Evolutionary conservation across 2,888 invertebrate species (phyloP).

Genomic region (Spialia ferax): DNA sequence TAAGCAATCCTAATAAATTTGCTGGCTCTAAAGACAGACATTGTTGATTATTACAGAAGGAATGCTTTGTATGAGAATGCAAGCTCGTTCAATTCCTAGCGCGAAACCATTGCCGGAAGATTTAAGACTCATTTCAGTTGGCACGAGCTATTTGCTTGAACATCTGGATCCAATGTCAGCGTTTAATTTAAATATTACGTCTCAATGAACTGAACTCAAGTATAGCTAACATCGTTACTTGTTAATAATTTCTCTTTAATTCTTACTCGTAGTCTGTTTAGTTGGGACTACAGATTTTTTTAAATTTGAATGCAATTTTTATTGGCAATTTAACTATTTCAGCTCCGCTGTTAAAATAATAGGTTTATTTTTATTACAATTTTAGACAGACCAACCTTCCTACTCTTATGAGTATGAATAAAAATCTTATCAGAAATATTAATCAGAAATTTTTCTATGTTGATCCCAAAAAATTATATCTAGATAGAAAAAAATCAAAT

Average conservation of each 20-base stretch:
- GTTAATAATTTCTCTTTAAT: background rate
- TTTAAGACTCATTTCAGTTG: constrained; percentile 61
- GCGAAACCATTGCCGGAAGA: constrained; percentile 71
- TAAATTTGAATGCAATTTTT: too few relatives aligned
- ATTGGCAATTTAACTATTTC: too few relatives aligned
- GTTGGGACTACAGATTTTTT: too few relatives aligned
- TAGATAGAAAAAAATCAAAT: too few relatives aligned
- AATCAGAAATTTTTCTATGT: background rate
- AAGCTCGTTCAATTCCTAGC: constrained; percentile 81
- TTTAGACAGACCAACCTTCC: too few relatives aligned
- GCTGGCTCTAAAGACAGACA: background rate
- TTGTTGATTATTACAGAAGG: constrained; percentile 10
- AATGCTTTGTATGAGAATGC: constrained; percentile 41
- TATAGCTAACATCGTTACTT: background rate
- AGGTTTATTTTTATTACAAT: too few relatives aligned
- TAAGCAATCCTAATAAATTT: constrained; percentile 1
- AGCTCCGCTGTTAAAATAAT: too few relatives aligned
- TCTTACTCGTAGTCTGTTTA: too few relatives aligned
- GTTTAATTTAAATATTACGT: constrained; percentile 6
- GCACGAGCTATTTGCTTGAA: constrained; percentile 1
- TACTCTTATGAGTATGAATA: too few relatives aligned
- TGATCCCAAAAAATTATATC: background rate
- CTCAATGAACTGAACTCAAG: constrained; percentile 1
- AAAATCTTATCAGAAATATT: background rate
- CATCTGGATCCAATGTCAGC: background rate